These are phyloP conservation scores for Plecotus auritus DNA, from an alignment of 2,113 vertebrate genomes.

Conservation along the genomic window DNA sequence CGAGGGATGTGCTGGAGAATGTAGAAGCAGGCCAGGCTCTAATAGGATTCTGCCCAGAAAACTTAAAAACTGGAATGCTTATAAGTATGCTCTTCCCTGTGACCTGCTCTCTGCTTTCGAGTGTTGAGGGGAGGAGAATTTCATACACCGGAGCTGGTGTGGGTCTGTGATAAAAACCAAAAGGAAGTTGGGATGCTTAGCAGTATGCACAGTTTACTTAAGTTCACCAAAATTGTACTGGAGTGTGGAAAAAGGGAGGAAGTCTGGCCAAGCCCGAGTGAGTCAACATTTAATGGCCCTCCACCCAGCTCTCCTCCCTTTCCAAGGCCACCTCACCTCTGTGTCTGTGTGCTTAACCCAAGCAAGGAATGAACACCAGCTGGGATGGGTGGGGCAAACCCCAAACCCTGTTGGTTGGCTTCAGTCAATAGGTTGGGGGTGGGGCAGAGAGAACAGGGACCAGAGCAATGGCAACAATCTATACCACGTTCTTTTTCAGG, in stretches of 20 bases:
- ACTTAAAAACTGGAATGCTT: not conserved
- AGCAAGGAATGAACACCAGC: not conserved
- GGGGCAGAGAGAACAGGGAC: not conserved
- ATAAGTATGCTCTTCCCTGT: not conserved
- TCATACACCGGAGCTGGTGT: not conserved
- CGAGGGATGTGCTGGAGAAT: not conserved
- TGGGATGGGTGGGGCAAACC: not conserved
- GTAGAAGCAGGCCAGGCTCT: not conserved
- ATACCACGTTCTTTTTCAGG: not conserved
- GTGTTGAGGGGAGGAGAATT: not conserved
- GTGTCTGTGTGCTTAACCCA: not conserved
- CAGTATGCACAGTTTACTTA: conserved; percentile 22
- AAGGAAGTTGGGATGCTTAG: not conserved
- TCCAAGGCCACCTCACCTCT: conserved; percentile 25
- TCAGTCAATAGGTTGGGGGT: not conserved
- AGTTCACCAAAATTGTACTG: conserved; percentile 39
- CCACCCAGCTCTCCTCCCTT: conserved; percentile 29
- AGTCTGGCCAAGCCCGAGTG: conserved; percentile 25
- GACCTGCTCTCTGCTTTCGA: not conserved
- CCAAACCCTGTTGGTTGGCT: not conserved
- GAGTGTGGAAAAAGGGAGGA: conserved; percentile 19
- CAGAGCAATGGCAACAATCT: not conserved
- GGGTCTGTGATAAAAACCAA: not conserved
- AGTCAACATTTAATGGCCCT: conserved; percentile 28
- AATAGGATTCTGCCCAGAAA: not conserved